These are phyloP conservation scores for Bradypodion pumilum DNA, from an alignment of 2,797 vertebrate genomes.

Conservation along the genomic window DNA sequence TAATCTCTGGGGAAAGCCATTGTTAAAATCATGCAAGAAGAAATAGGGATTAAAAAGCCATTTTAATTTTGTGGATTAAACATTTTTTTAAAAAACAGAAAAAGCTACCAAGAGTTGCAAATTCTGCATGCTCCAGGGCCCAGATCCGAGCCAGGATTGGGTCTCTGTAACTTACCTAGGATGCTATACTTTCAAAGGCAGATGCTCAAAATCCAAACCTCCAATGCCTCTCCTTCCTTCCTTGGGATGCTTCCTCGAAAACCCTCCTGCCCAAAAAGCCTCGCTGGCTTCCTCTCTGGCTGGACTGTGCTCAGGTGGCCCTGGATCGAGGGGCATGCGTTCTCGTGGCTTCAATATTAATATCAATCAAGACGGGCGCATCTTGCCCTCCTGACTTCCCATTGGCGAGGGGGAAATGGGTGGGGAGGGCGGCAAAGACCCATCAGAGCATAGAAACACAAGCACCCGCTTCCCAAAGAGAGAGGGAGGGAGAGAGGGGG, in stretches of 20 bases:
- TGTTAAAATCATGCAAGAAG: neutral
- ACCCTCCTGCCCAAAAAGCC: neutral
- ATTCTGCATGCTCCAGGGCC: neutral
- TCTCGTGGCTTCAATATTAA: slow-evolving; percentile 44
- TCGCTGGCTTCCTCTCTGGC: slow-evolving; percentile 10
- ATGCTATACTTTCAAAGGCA: slow-evolving; percentile 42
- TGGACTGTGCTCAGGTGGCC: slow-evolving; percentile 58
- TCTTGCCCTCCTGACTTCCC: slow-evolving; percentile 67
- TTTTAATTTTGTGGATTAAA: slow-evolving; percentile 59
- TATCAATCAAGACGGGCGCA: slow-evolving; percentile 61
- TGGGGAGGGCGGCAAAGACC: slow-evolving; percentile 56
- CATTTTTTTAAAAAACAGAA: too few species aligned
- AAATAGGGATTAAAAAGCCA: slow-evolving; percentile 10
- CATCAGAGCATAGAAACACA: slow-evolving; percentile 56
- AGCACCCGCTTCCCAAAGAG: neutral
- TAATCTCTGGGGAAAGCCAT: too few species aligned
- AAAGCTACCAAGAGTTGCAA: slow-evolving; percentile 45
- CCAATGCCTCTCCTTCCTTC: neutral
- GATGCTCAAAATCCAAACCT: neutral
- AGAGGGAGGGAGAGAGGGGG: too few species aligned
- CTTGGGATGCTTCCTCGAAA: neutral
- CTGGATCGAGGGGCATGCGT: neutral
- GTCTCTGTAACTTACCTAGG: slow-evolving; percentile 58
- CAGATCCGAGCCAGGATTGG: neutral
- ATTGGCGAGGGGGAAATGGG: slow-evolving; percentile 65